Evolutionary conservation across 2,113 vertebrate species (phyloP).

Genomic region (Syngnathus typhle): DNA sequence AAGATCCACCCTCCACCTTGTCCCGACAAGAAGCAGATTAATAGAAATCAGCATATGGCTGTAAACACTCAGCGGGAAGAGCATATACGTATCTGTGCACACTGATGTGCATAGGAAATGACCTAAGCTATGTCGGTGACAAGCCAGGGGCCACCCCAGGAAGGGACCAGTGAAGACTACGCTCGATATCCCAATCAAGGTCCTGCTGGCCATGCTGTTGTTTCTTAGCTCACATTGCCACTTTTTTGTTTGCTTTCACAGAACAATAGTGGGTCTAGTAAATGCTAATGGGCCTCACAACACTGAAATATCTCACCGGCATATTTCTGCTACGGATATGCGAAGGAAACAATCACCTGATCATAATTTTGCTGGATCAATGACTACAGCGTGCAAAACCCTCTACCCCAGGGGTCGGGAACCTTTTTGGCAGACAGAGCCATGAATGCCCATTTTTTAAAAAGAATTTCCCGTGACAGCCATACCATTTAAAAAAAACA

Average conservation of each 20-base stretch:
- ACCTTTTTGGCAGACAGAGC: no score
- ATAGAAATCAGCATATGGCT: slow-evolving; percentile 84
- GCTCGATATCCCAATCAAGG: slow-evolving; percentile 56
- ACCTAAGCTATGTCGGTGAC: slow-evolving; percentile 45
- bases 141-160: slow-evolving; percentile 49
- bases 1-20: slow-evolving; percentile 27
- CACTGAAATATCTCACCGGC: no score
- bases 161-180: slow-evolving; percentile 59
- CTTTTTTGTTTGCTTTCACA: slow-evolving; percentile 53
- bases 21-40: slow-evolving; percentile 88
- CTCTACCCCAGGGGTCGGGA: no score
- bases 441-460: no score
- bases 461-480: no score
- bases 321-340: no score
- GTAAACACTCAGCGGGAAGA: slow-evolving; percentile 78
- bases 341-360: no score
- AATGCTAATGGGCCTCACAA: no score
- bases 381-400: no score
- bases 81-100: slow-evolving; percentile 37
- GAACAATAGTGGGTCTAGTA: slow-evolving; percentile 20
- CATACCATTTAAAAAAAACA: no score
- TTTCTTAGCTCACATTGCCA: slow-evolving; percentile 32
- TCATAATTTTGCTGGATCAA: no score
- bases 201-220: slow-evolving; percentile 46
- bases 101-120: slow-evolving; percentile 56